Percentiles rank a stretch among this genome's conserved stretches.
phyloP scores from a whole-genome alignment of 2,113 vertebrate genomes.

The Craseonycteris thonglongyai region DNA sequence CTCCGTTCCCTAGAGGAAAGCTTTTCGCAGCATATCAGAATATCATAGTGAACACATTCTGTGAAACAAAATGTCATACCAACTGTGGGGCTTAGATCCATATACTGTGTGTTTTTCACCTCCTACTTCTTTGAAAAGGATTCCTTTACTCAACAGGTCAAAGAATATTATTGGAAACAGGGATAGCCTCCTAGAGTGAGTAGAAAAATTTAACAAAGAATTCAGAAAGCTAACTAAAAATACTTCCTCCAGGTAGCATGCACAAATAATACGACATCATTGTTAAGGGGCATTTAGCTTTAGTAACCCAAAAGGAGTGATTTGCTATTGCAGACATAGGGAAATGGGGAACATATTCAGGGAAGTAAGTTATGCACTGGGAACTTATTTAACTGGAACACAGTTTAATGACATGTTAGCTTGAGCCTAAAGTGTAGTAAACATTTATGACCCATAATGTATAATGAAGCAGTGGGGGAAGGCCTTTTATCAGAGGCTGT shows the following conservation, averaged over 20 bases:
- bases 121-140: background rate
- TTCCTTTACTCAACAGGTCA: background rate
- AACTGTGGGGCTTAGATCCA: background rate
- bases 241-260: background rate
- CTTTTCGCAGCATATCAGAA: background rate
- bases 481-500: constrained; percentile 66
- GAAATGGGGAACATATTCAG: constrained; percentile 67
- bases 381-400: constrained; percentile 35
- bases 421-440: constrained; percentile 52
- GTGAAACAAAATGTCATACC: background rate
- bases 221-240: background rate
- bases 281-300: background rate
- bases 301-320: background rate
- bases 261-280: background rate
- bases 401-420: constrained; percentile 42
- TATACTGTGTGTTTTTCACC: background rate
- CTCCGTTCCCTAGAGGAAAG: background rate
- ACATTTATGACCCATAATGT: constrained; percentile 34
- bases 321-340: constrained; percentile 5
- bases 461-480: constrained; percentile 51
- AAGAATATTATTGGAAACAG: background rate
- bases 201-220: background rate
- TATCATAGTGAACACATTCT: background rate
- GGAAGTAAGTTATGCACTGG: constrained; percentile 22
- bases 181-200: background rate